Evolutionary conservation across 2,797 vertebrate genomes (phyloP), one percentile per base, ranked within the genome.

Genomic region (Intellagama lesueurii): DNA sequence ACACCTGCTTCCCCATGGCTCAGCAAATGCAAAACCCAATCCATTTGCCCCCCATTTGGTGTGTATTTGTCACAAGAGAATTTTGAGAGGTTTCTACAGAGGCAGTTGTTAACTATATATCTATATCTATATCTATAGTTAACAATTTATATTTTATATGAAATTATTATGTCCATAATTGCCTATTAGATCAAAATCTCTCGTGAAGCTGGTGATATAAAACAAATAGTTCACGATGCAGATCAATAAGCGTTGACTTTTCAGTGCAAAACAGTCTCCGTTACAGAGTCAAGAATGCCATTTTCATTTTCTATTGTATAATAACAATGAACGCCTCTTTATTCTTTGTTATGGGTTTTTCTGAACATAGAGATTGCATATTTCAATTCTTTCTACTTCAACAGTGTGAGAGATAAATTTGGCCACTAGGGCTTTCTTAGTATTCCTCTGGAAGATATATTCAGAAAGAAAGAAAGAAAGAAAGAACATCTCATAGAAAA

Each of bases 231-330:
- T 95, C 89, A 91, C 90, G 91, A 79, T 68, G 90, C 92, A 32
- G 93, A 94, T 95, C 93, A 94, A 95, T 95, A 76, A 1, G 80
- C 80, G 91, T 94, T 93, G 92, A 89, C 86, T 95, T 95, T 92
- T 89, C 76, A 87, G 90, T 86, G 83, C 77, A 92, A 92, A 94
- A 66, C 49, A 44, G 30, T 91, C 93, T 94, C 87, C 83, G 60
- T 56, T 94, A 64, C 87, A 87, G 79, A 87, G 32, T 68, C 91
- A 88, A 90, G 30, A 72, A 56, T 73, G 40, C 26, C 22, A 19
- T 75, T 91, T 91, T 93, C 88, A 76, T 76, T 82, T 82, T 52
- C 56, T 87, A 92, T 90, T 90, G 92, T 28, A 5, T 69, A 89
- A 85, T 92, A 79, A 84, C 86, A 92, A 90, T 14, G 47, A 91